Evolutionary conservation across 2,113 vertebrate genomes (phyloP).

Genomic region (Trachemys scripta): DNA sequence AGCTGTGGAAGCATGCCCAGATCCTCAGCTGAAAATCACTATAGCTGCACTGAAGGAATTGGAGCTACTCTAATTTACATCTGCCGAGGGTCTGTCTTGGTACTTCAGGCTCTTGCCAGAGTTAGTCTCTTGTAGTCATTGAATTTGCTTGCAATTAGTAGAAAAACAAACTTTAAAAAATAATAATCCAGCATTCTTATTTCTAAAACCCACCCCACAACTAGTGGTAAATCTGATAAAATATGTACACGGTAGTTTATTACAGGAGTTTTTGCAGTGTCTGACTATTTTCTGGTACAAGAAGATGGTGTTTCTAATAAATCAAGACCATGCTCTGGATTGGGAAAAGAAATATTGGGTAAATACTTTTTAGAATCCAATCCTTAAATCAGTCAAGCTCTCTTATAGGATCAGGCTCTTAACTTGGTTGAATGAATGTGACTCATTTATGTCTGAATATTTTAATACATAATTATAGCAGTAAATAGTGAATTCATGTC

Average conservation of each 20-base stretch:
- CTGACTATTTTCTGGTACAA: neutral
- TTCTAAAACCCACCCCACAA: neutral
- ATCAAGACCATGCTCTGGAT: neutral
- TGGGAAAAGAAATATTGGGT: neutral
- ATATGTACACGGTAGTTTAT: rapidly evolving
- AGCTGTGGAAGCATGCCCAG: neutral
- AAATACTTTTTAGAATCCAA: neutral
- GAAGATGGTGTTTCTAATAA: neutral
- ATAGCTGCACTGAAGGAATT: neutral
- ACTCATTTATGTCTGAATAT: neutral
- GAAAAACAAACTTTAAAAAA: neutral
- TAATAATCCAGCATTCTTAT: neutral
- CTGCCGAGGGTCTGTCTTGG: neutral
- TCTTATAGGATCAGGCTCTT: neutral
- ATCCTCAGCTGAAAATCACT: neutral
- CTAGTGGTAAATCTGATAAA: neutral
- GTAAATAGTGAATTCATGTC: neutral
- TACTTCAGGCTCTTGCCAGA: neutral
- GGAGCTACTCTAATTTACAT: neutral
- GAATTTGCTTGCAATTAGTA: neutral
- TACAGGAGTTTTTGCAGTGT: neutral
- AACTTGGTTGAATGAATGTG: neutral
- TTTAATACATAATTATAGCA: neutral
- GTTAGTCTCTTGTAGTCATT: neutral
- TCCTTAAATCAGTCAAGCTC: neutral